Percentiles rank a stretch among this genome's conserved stretches.
Evolutionary conservation across 1,140 invertebrate genomes (phyloP).

Genomic region (Lordiphosa mommai): DNA sequence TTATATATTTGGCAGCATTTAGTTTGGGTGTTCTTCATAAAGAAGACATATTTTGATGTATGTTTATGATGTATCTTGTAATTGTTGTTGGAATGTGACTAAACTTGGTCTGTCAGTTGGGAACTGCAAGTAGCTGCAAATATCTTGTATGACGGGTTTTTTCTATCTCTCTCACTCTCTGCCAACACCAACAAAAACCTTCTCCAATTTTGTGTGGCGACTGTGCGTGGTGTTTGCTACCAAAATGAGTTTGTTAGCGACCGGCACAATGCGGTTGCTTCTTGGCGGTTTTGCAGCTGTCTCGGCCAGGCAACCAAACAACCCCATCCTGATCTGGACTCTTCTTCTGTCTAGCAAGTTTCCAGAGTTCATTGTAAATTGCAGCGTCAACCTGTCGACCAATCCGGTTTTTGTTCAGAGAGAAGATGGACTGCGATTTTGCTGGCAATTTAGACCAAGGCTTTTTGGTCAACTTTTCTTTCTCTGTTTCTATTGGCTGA

Average conservation of each 20-base stretch:
- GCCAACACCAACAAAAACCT: slow-evolving; percentile 25
- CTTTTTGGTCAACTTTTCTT: no score
- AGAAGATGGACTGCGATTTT: not conserved
- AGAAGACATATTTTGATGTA: slow-evolving; percentile 23
- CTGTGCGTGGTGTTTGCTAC: not conserved
- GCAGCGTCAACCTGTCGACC: slow-evolving; percentile 12
- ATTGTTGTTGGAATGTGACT: slow-evolving; percentile 38
- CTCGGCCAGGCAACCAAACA: slow-evolving; percentile 21
- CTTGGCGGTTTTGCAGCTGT: slow-evolving; percentile 40
- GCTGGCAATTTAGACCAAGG: no score
- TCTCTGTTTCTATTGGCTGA: no score
- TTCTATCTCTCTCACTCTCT: slow-evolving; percentile 22
- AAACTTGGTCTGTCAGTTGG: slow-evolving; percentile 15
- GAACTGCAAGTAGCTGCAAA: slow-evolving; percentile 62
- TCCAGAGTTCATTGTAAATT: slow-evolving; percentile 5
- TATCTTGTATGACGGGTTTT: slow-evolving; percentile 75
- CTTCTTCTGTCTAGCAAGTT: not conserved
- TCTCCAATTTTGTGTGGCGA: slow-evolving; percentile 24
- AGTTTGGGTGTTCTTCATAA: slow-evolving; percentile 11
- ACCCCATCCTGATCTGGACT: slow-evolving; percentile 1
- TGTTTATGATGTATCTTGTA: slow-evolving; percentile 11
- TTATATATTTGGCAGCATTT: slow-evolving; percentile 30
- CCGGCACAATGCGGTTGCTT: slow-evolving; percentile 15
- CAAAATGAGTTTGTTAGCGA: slow-evolving; percentile 39
- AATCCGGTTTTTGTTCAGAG: slow-evolving; percentile 6